Base-by-base conservation (phyloP, 2,888 invertebrate species). In the Oeneis ivallda region DNA sequence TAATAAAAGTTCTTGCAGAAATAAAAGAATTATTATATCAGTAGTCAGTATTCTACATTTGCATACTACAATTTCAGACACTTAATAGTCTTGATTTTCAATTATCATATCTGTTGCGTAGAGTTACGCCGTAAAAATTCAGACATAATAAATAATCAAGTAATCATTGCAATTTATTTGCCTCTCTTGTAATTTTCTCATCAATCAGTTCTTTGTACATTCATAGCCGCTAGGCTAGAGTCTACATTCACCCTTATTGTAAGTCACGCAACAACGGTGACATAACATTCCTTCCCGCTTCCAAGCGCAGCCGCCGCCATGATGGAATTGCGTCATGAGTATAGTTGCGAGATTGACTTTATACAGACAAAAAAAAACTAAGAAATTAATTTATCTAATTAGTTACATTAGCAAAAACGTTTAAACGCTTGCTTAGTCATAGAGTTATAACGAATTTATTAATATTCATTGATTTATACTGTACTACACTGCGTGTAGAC, bases 231-330 rank as follows among this genome's bases (percentile, higher is more conserved):
- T 62, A 62, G 62, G 62, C 53, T 34, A 32, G 17, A 54, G 34
- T 54, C 15, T 53, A 53, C 64, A 45, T 65, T 62, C 62, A 58
- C 69, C 69, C 69, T 68, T 68, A 50, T 50, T 56, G 58, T 53
- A 59, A 70, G 69, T 72, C 75, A 75, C 73, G 76, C 72, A 71
- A 72, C 65, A 64, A 50, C 59, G 39, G 66, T 75, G 72, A 76
- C 71, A 72, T 74, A 75, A 74, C 69, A 56, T 58, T 68, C 70
- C 72, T 75, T 74, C 74, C 75, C 76, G 71, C 74, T 76, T 76
- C 76, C 75, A 74, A 75, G 60, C 61, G 52, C 57, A 9, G 37
- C 49, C 26, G 17, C 54, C 60, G 65, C 70, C 66, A 60, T 67
- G 37, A 52, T 68, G 60, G 15, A 45, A 67, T 70, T 70, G 65